phyloP scores from a whole-genome alignment of 2,888 invertebrate genomes.

The Tenthredo scrophulariae region DNA sequence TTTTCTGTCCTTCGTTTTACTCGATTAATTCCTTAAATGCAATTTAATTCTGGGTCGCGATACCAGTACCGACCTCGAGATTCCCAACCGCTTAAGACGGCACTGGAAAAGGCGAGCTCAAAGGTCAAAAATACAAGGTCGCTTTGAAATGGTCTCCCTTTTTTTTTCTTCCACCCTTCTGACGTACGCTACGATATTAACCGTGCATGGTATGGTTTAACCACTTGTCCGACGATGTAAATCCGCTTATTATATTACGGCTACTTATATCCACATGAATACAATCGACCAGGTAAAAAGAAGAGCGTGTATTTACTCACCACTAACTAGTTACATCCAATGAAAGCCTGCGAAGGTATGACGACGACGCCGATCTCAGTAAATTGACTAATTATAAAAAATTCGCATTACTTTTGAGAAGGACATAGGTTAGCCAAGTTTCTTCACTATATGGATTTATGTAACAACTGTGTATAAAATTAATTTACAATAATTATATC shows the following conservation, averaged over 20 bases:
- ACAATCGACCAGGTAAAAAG: background rate
- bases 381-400: slow-evolving; percentile 30
- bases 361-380: background rate
- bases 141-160: background rate
- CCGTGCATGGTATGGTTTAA: background rate
- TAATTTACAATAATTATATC: slow-evolving; percentile 14
- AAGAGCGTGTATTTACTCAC: slow-evolving; percentile 27
- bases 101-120: slow-evolving; percentile 28
- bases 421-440: background rate
- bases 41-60: slow-evolving; percentile 10
- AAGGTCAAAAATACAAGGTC: slow-evolving; percentile 51
- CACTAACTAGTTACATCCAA: slow-evolving; percentile 44
- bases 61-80: background rate
- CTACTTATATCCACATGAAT: slow-evolving; percentile 15
- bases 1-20: background rate
- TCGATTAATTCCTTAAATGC: background rate
- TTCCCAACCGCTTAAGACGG: slow-evolving; percentile 12
- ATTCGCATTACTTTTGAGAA: background rate
- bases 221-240: background rate
- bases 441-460: background rate
- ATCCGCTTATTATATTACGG: slow-evolving; percentile 17
- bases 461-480: slow-evolving; percentile 3
- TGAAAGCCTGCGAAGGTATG: slow-evolving; percentile 1
- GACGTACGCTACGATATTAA: background rate
- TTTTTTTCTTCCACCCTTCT: background rate